Conservation (phyloP, 2,888 invertebrate species). For the Liodrosophila aerea region DNA sequence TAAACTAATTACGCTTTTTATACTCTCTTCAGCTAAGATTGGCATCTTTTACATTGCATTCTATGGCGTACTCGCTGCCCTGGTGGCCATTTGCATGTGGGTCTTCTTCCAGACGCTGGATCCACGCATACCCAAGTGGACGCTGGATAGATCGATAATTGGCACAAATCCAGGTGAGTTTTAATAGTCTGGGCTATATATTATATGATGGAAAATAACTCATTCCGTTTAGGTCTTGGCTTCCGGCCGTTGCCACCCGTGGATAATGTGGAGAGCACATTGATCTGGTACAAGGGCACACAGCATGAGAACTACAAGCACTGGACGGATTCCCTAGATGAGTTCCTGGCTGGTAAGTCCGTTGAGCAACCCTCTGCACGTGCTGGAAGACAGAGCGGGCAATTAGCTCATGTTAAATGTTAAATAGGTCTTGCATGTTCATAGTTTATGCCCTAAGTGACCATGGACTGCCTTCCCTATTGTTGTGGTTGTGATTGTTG, state of each 20-base stretch:
- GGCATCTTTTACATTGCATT: constrained; percentile 97
- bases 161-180: constrained; percentile 92
- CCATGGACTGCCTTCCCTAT: constrained; percentile 15
- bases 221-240: constrained; percentile 86
- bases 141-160: constrained; percentile 92
- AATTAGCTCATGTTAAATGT: constrained; percentile 7
- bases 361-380: neutral
- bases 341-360: constrained; percentile 89
- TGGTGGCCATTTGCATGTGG: constrained; percentile 97
- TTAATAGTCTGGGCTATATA: too few relatives aligned
- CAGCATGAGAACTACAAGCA: constrained; percentile 89
- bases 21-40: constrained; percentile 89
- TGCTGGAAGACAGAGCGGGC: neutral
- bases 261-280: constrained; percentile 94
- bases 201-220: too few relatives aligned
- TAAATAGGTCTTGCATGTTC: constrained; percentile 15
- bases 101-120: constrained; percentile 96
- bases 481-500: constrained; percentile 3
- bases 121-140: constrained; percentile 94
- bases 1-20: constrained; percentile 30
- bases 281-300: constrained; percentile 96
- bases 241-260: constrained; percentile 95
- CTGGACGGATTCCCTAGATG: constrained; percentile 90
- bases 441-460: constrained; percentile 13
- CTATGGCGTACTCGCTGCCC: constrained; percentile 94